These are phyloP conservation scores for Bradypodion pumilum DNA, from an alignment of 2,797 vertebrate species.

Conservation along the genomic window DNA sequence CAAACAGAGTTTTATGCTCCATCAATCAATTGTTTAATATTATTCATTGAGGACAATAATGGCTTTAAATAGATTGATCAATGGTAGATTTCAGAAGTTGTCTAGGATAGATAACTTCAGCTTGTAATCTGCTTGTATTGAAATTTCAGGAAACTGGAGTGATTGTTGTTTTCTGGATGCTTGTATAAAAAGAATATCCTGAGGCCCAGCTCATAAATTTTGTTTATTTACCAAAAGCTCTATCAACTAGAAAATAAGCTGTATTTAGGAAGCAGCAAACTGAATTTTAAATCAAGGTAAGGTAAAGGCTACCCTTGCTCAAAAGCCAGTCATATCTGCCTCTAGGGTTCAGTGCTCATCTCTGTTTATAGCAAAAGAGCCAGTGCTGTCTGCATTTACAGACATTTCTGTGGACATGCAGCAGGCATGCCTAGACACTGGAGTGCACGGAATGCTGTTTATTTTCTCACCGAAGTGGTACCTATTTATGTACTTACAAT, in stretches of 20 bases:
- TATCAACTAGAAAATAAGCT: neutral
- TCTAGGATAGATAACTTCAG: neutral
- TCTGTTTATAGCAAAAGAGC: too few relatives aligned
- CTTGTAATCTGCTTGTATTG: neutral
- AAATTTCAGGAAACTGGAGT: neutral
- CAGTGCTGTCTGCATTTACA: too few relatives aligned
- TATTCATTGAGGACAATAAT: constrained; percentile 61
- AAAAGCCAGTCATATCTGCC: too few relatives aligned
- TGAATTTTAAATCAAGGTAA: constrained; percentile 15
- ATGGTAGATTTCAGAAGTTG: constrained; percentile 8
- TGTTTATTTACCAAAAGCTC: constrained; percentile 21
- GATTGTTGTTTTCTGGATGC: neutral
- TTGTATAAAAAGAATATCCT: constrained; percentile 9
- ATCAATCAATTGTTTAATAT: constrained; percentile 57
- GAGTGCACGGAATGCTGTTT: too few relatives aligned
- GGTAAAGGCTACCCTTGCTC: too few relatives aligned
- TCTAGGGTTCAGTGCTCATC: too few relatives aligned
- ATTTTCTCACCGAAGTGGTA: too few relatives aligned
- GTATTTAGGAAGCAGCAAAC: constrained; percentile 1
- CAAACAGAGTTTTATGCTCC: constrained; percentile 31
- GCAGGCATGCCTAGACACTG: too few relatives aligned
- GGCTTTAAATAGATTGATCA: constrained; percentile 46
- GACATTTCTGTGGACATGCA: too few relatives aligned
- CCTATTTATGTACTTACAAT: too few relatives aligned
- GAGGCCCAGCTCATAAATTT: constrained; percentile 26